Conservation (phyloP, 2,797 vertebrate species). For the Phylloscopus collybita region DNA sequence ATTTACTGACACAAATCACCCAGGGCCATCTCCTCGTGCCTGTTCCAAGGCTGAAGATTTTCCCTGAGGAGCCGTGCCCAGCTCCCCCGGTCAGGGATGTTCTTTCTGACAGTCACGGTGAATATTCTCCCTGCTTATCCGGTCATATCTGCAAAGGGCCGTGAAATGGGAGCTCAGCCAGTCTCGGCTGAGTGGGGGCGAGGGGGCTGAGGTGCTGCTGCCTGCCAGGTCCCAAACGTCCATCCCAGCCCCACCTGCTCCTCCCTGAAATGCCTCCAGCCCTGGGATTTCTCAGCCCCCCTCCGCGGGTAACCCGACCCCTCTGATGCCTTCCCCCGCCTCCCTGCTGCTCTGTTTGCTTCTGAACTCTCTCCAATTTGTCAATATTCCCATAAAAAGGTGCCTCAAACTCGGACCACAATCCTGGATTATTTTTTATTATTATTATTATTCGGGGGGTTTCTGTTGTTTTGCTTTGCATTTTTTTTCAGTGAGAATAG, state of each 20-base stretch:
- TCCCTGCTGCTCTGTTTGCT: neutral
- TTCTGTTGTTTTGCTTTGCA: neutral
- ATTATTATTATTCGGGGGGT: neutral
- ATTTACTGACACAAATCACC: neutral
- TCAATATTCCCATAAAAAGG: neutral
- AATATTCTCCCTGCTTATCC: neutral
- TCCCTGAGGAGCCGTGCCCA: neutral
- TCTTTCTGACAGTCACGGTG: constrained; percentile 52
- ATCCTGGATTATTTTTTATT: neutral
- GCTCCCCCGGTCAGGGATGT: neutral
- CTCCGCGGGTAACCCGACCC: neutral
- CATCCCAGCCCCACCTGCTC: neutral
- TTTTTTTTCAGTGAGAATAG: neutral
- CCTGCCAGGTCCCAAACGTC: constrained; percentile 1
- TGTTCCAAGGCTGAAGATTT: neutral
- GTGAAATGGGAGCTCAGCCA: neutral
- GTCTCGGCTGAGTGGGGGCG: neutral
- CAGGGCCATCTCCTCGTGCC: neutral
- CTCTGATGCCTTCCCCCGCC: neutral
- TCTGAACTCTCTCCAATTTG: neutral
- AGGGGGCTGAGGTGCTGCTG: neutral
- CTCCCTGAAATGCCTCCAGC: neutral
- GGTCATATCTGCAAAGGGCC: constrained; percentile 16
- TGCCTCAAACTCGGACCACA: neutral
- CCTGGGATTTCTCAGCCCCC: neutral